Evolutionary conservation across 1,140 invertebrate species (phyloP).

Genomic region (Drosophila albomicans): DNA sequence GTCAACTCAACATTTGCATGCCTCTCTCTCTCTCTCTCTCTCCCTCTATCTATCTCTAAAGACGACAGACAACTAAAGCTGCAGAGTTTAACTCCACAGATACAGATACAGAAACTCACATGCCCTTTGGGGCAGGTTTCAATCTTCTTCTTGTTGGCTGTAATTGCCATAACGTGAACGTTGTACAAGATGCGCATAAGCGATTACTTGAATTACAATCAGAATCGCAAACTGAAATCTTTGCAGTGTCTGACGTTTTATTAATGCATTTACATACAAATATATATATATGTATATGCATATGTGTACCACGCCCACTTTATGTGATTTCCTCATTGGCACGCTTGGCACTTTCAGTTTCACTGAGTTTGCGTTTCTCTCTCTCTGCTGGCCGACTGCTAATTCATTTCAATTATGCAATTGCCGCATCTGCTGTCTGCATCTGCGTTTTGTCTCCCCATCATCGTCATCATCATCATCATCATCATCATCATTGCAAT

Average conservation of each 20-base stretch:
- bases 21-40: not conserved
- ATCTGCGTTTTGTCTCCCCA: constrained; percentile 34
- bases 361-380: constrained; percentile 27
- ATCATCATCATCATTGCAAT: constrained; percentile 20
- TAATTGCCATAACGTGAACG: constrained; percentile 25
- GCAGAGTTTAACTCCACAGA: constrained; percentile 11
- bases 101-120: constrained; percentile 22
- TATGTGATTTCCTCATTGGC: constrained; percentile 52
- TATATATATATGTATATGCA: not conserved
- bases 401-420: constrained; percentile 83
- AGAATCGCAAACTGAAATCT: constrained; percentile 9
- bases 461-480: not conserved
- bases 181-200: constrained; percentile 23
- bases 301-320: constrained; percentile 30
- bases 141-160: constrained; percentile 19
- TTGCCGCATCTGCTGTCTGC: constrained; percentile 58
- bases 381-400: constrained; percentile 48
- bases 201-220: constrained; percentile 12
- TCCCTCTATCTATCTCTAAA: no score
- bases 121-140: constrained; percentile 27
- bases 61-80: not conserved
- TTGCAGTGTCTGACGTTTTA: constrained; percentile 13
- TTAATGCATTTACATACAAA: constrained; percentile 51
- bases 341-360: constrained; percentile 73
- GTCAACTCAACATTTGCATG: constrained; percentile 68